phyloP scores from a whole-genome alignment of 2,888 invertebrate species.

The Sinopyrophorus schimmeli region DNA sequence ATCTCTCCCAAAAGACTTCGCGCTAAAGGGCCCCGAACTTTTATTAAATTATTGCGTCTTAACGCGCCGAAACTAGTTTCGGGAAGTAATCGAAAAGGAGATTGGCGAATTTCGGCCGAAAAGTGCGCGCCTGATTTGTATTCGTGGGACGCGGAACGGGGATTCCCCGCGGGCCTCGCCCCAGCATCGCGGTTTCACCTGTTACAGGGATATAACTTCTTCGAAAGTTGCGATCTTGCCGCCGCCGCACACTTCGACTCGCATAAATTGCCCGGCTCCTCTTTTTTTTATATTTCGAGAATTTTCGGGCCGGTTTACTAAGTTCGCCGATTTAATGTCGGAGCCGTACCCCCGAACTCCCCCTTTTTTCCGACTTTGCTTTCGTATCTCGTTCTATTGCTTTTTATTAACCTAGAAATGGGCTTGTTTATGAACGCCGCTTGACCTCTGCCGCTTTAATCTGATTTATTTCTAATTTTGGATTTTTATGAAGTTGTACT shows the following conservation, averaged over 20 bases:
- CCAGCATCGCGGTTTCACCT: slow-evolving; percentile 31
- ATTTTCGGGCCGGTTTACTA: slow-evolving; percentile 15
- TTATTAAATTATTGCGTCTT: slow-evolving; percentile 38
- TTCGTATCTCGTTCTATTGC: too few relatives aligned
- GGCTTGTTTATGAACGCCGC: too few relatives aligned
- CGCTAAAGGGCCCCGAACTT: slow-evolving; percentile 35
- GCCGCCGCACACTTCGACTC: slow-evolving; percentile 18
- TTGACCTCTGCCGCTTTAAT: too few relatives aligned
- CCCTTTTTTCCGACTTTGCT: too few relatives aligned
- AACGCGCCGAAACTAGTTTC: slow-evolving; percentile 31
- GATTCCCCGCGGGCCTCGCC: slow-evolving; percentile 28
- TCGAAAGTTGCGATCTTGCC: slow-evolving; percentile 25
- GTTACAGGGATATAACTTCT: slow-evolving; percentile 30
- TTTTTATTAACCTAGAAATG: too few relatives aligned
- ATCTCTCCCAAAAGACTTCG: slow-evolving; percentile 31
- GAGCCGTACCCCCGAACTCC: too few relatives aligned
- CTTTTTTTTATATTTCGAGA: slow-evolving; percentile 21
- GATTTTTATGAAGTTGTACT: too few relatives aligned
- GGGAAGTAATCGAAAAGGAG: slow-evolving; percentile 24
- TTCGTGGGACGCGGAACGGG: slow-evolving; percentile 31
- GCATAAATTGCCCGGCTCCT: slow-evolving; percentile 27
- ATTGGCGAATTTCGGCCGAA: slow-evolving; percentile 29
- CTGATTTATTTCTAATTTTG: too few relatives aligned
- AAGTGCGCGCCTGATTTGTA: slow-evolving; percentile 31
- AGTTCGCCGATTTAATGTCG: too few relatives aligned